phyloP scores from a whole-genome alignment of 2,888 invertebrate species.

The Fragum sueziense region DNA sequence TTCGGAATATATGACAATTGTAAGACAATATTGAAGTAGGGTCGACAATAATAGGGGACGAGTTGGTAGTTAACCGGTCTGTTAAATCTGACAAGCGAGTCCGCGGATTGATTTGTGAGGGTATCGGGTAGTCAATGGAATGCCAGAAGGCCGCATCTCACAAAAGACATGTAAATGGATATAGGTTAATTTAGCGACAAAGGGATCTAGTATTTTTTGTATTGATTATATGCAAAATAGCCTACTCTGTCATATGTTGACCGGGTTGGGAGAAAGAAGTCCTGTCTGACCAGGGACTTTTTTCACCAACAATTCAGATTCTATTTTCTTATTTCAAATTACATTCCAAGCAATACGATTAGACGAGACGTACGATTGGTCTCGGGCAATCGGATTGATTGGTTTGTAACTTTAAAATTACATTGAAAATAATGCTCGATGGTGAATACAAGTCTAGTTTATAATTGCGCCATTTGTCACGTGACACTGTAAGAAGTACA shows the following conservation, averaged over 20 bases:
- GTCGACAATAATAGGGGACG: background rate
- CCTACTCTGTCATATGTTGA: background rate
- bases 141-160: slow-evolving; percentile 1
- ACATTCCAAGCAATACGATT: too few relatives aligned
- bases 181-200: slow-evolving; percentile 6
- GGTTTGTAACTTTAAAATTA: too few relatives aligned
- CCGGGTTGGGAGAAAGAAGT: too few relatives aligned
- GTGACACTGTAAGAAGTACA: too few relatives aligned
- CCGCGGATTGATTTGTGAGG: slow-evolving; percentile 48
- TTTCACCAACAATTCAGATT: too few relatives aligned
- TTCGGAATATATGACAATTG: too few relatives aligned
- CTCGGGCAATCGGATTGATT: background rate
- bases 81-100: slow-evolving; percentile 45
- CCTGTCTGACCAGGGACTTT: too few relatives aligned
- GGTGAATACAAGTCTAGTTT: too few relatives aligned
- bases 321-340: too few relatives aligned
- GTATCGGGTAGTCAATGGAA: slow-evolving; percentile 4
- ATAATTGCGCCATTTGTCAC: too few relatives aligned
- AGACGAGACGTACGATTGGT: too few relatives aligned
- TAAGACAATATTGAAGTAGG: background rate
- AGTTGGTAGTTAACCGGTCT: slow-evolving; percentile 39
- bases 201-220: background rate
- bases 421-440: too few relatives aligned
- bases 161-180: background rate
- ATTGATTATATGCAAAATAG: slow-evolving; percentile 41